A percentile compares a stretch with the other conserved stretches of the same genome.
These are phyloP conservation scores for Eptatretus atami DNA, from an alignment of 2,797 vertebrate genomes.

Conservation along the genomic window DNA sequence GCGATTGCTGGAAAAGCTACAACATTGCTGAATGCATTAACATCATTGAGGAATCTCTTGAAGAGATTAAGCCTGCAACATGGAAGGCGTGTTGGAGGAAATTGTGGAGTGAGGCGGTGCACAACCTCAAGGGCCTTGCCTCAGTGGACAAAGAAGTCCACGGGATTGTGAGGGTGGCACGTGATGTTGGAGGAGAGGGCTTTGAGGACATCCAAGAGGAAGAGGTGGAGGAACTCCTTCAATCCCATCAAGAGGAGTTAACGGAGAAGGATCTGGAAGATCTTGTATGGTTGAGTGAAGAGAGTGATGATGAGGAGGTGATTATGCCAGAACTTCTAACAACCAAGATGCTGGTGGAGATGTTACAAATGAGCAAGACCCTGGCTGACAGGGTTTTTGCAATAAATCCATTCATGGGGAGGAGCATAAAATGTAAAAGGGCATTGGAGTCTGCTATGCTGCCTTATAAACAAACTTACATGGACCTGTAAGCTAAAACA, in stretches of 20 bases:
- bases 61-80: too few relatives aligned
- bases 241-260: conserved; percentile 2
- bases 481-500: neutral
- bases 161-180: neutral
- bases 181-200: neutral
- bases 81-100: neutral
- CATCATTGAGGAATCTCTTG: too few relatives aligned
- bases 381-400: conserved; percentile 2
- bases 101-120: neutral
- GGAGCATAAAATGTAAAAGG: neutral
- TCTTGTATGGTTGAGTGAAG: neutral
- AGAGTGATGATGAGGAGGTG: neutral
- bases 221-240: neutral
- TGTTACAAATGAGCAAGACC: neutral
- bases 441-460: neutral
- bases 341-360: neutral
- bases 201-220: neutral
- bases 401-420: conserved; percentile 1
- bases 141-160: neutral
- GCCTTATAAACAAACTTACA: neutral
- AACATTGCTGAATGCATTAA: too few relatives aligned
- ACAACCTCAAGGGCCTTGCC: neutral
- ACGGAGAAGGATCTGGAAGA: neutral
- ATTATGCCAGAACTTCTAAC: neutral
- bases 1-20: too few relatives aligned